These are phyloP conservation scores for Pterocles gutturalis DNA, from an alignment of 2,113 vertebrate species.

Conservation along the genomic window DNA sequence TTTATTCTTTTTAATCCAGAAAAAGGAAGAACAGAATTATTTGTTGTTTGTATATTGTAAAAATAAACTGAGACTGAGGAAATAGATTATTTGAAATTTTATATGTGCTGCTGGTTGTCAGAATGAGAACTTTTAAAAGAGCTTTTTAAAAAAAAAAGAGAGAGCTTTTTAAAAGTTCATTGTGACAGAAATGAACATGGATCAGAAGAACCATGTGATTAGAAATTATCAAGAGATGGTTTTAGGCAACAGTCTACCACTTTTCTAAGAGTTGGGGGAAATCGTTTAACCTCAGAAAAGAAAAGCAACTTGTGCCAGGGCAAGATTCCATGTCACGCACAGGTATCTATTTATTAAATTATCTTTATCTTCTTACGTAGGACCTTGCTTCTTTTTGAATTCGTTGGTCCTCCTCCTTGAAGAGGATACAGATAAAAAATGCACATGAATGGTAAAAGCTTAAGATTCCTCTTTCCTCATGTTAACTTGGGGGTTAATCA, in stretches of 20 bases:
- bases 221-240: not conserved
- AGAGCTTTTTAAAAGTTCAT: not conserved
- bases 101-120: not conserved
- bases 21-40: not conserved
- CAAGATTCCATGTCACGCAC: not conserved
- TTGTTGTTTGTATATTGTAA: not conserved
- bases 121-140: not conserved
- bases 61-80: not conserved
- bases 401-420: not conserved
- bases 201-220: not conserved
- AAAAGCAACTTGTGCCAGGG: not conserved
- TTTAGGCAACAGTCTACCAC: not conserved
- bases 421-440: not conserved
- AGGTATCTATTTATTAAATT: not conserved
- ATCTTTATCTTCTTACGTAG: not conserved
- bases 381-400: not conserved
- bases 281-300: not conserved
- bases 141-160: not conserved
- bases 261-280: not conserved
- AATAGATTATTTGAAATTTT: not conserved
- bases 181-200: not conserved
- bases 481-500: not conserved
- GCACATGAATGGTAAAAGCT: not conserved
- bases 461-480: not conserved
- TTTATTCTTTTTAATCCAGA: not conserved